A percentile compares a stretch with the other conserved stretches of the same genome.
Conservation (phyloP, 2,888 invertebrate genomes). For the Amphipoea oculea region DNA sequence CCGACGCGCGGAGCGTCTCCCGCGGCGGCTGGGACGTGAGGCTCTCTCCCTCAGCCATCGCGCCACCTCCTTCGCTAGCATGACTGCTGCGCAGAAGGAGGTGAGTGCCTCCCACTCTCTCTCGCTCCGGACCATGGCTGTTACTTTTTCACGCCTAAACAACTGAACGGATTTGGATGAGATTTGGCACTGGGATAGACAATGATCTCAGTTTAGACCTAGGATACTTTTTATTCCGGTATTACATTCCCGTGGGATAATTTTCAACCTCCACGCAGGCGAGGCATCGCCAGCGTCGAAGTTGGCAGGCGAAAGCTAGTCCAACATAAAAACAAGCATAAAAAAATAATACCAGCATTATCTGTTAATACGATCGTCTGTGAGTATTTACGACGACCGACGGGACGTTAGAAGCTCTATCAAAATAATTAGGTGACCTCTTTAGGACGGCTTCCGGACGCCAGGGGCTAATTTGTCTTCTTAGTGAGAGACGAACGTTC, state of each 20-base stretch:
- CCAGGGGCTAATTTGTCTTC: conserved; percentile 65
- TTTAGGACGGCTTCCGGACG: conserved; percentile 54
- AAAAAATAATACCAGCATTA: conserved; percentile 17
- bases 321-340: background rate
- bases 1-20: no score
- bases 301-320: background rate
- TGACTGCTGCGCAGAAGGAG: no score
- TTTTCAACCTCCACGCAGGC: background rate
- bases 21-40: no score
- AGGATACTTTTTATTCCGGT: background rate
- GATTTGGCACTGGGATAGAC: background rate
- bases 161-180: background rate
- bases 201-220: background rate
- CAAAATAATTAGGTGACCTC: conserved; percentile 65
- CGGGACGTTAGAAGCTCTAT: conserved; percentile 44
- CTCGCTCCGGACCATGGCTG: no score
- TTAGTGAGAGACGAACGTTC: conserved; percentile 40
- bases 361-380: conserved; percentile 21
- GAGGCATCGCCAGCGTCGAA: no score
- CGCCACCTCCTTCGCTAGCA: no score
- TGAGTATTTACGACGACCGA: conserved; percentile 20
- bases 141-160: background rate
- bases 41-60: no score
- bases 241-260: background rate
- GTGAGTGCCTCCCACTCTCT: no score